Base-by-base conservation (phyloP, 2,113 vertebrate genomes). In the Zingel zingel region DNA sequence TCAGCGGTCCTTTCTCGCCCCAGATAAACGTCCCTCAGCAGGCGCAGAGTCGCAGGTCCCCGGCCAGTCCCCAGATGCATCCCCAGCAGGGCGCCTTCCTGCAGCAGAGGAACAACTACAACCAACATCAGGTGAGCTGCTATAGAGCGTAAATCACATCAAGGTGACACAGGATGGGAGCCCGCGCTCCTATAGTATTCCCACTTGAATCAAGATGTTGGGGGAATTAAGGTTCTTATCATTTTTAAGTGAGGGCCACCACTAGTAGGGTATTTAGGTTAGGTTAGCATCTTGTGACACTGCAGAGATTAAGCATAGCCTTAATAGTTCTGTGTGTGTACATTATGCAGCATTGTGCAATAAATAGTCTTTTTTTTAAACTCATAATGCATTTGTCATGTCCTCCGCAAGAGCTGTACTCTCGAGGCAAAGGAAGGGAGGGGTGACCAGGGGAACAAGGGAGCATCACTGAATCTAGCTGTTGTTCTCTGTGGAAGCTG, bases 31-130 rank as follows among this genome's bases (percentile, higher is more conserved):
- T 97, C 90, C 96, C 96, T 74, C 97, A 95, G 78, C 97, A 95
- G 90, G 96, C 94, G 71, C 97, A 96, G 91, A 98, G 93, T 87
- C 96, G 97, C 88, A 92, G 97, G 74, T 98, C 97, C 66, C 97
- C 97, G 12, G 96, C 96, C 85, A 98, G 97, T 88, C 97, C 97
- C 59, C 97, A 97, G 94, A 95, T 97, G 87, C 94, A 94, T 30
- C 97, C 93, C 84, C 96, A 97, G 94, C 97, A 96, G 92, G 96
- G 96, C 57, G 96, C 96, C 81, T 97, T 96, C 89, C 95, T 97
- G 72, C 97, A 97, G 94, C 97, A 98, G 95, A 94, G 97, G 89
- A 98, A 97, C 95, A 96, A 96, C 88, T 97, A 97, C 86, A 97
- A 98, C 96, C 97, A 97, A 93, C 97, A 98, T 88, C 97, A 98